Evolutionary conservation across 1,140 invertebrate species (phyloP).

Genomic region (Brachionus paranguensis): DNA sequence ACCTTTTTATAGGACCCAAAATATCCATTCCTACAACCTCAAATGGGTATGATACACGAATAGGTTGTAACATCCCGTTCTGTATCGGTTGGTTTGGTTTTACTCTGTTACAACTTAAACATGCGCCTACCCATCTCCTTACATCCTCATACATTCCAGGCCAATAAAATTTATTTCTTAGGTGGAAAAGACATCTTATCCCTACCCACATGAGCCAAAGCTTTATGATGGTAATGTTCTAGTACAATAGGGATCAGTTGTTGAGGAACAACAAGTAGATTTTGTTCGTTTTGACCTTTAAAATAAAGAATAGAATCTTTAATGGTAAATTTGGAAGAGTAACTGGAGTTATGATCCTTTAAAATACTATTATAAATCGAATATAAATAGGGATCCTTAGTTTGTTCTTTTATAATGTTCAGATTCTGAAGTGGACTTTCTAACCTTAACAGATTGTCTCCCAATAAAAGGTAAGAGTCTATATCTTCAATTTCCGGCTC

Average conservation of each 20-base stretch:
- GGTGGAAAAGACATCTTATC: not conserved
- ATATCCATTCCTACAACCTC: conserved; percentile 41
- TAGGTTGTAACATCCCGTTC: not conserved
- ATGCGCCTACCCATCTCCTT: not conserved
- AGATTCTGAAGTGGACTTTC: not conserved
- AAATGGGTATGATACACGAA: not conserved
- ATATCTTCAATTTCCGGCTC: conserved; percentile 5
- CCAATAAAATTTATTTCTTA: conserved; percentile 13
- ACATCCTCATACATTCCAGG: not conserved
- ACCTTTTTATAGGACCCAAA: conserved; percentile 42
- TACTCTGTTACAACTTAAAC: conserved; percentile 25
- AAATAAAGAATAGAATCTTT: not conserved
- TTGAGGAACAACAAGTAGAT: not conserved
- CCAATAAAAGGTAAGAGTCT: not conserved
- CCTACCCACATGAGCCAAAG: conserved; percentile 6
- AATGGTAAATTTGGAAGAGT: not conserved
- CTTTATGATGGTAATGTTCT: not conserved
- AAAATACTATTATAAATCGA: not conserved
- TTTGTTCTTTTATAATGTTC: not conserved
- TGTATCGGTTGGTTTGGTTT: not conserved
- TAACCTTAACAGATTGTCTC: not conserved
- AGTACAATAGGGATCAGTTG: not conserved
- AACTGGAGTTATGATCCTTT: not conserved
- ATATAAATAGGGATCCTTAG: not conserved
- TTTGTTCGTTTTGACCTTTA: not conserved